A percentile compares a stretch with the other conserved stretches of the same genome.
Conservation (phyloP, 2,113 vertebrate genomes). For the Tychaedon coryphoeus region DNA sequence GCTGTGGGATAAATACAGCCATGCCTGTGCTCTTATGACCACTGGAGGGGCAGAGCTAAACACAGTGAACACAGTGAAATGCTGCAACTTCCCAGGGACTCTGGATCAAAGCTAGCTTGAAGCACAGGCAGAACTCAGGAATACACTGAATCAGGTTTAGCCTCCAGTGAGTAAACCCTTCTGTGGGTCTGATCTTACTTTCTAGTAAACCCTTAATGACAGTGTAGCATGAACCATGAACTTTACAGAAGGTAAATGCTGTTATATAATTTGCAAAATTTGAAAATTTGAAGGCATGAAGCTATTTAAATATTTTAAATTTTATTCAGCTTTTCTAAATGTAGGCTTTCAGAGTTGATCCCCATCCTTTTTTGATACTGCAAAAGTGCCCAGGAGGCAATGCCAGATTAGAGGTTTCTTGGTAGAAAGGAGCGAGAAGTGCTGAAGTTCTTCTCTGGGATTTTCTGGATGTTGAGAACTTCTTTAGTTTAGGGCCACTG, state of each 20-base stretch:
- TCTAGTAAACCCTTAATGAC: background rate
- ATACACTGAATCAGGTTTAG: background rate
- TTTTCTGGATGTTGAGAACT: background rate
- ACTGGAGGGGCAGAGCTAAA: background rate
- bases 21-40: background rate
- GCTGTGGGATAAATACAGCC: background rate
- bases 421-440: background rate
- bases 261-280: background rate
- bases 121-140: background rate
- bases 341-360: background rate
- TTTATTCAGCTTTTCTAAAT: background rate
- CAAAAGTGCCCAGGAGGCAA: background rate
- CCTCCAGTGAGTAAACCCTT: background rate
- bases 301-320: background rate
- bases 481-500: background rate
- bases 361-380: background rate
- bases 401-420: background rate
- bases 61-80: background rate
- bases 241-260: background rate
- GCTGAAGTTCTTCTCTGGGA: background rate
- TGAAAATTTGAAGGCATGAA: background rate
- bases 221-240: background rate
- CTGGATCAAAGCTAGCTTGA: background rate
- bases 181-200: background rate
- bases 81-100: background rate